phyloP scores from a whole-genome alignment of 2,113 vertebrate genomes.

The Malaclemys terrapin region DNA sequence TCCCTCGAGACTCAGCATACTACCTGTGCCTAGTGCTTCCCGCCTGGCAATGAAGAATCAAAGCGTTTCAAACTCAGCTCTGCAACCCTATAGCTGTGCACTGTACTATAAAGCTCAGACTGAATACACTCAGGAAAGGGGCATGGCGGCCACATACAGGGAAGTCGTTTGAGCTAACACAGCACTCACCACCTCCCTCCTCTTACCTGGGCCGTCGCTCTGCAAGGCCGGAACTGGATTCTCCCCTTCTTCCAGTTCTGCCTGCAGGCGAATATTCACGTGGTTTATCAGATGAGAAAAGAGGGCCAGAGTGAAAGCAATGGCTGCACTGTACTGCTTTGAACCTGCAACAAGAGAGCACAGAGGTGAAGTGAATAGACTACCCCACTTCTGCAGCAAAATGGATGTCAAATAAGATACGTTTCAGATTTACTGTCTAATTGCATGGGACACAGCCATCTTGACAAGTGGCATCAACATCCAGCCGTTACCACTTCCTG shows the following conservation, averaged over 20 bases:
- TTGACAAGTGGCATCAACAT: not conserved
- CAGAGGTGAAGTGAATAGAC: accelerated
- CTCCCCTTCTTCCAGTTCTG: constrained; percentile 94
- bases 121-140: not conserved
- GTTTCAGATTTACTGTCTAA: not conserved
- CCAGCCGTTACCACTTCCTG: not conserved
- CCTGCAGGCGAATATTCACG: constrained; percentile 96
- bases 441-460: not conserved
- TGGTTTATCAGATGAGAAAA: constrained; percentile 99
- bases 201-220: constrained; percentile 82
- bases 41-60: not conserved
- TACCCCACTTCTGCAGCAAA: accelerated
- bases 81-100: not conserved
- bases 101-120: not conserved
- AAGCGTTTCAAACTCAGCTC: not conserved
- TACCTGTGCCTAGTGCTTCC: not conserved
- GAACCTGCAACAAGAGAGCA: constrained; percentile 80
- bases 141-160: not conserved
- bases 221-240: constrained; percentile 88
- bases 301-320: constrained; percentile 96
- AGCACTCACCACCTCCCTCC: accelerated
- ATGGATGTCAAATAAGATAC: accelerated
- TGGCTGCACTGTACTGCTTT: constrained; percentile 96
- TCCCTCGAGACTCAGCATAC: not conserved
- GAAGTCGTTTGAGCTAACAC: not conserved